Evolutionary conservation across 1,140 invertebrate genomes (phyloP).

Genomic region (Sitobion miscanthi): DNA sequence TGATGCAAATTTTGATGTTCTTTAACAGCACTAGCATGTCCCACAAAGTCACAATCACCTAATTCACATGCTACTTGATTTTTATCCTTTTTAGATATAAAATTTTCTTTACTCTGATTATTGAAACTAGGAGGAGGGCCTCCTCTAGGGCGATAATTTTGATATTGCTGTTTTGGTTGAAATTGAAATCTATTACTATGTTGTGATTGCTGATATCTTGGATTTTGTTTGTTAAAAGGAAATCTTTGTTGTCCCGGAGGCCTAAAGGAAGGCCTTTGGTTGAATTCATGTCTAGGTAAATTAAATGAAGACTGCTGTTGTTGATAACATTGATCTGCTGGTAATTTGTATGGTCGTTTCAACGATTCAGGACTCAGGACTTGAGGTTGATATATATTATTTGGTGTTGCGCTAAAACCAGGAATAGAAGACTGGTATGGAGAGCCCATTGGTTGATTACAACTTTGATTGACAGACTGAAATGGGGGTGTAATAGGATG

Average conservation of each 20-base stretch:
- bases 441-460: neutral
- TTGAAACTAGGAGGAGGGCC: neutral
- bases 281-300: slow-evolving; percentile 32
- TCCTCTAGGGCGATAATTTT: neutral
- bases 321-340: neutral
- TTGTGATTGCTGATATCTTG: slow-evolving; percentile 22
- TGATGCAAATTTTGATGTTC: slow-evolving; percentile 56
- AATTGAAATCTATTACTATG: slow-evolving; percentile 28
- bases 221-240: neutral
- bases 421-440: slow-evolving; percentile 2
- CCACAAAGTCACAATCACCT: slow-evolving; percentile 44
- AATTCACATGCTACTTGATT: slow-evolving; percentile 29
- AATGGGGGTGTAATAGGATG: neutral
- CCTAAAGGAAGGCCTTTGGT: slow-evolving; percentile 1
- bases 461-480: neutral
- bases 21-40: slow-evolving; percentile 37
- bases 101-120: neutral
- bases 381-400: slow-evolving; percentile 34
- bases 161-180: slow-evolving; percentile 27
- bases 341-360: neutral
- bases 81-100: slow-evolving; percentile 32
- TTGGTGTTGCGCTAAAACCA: neutral
- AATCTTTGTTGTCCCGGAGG: neutral
- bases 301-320: slow-evolving; percentile 25
- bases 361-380: neutral